Conservation (phyloP, 2,797 vertebrate species). For the Siniperca undulata region DNA sequence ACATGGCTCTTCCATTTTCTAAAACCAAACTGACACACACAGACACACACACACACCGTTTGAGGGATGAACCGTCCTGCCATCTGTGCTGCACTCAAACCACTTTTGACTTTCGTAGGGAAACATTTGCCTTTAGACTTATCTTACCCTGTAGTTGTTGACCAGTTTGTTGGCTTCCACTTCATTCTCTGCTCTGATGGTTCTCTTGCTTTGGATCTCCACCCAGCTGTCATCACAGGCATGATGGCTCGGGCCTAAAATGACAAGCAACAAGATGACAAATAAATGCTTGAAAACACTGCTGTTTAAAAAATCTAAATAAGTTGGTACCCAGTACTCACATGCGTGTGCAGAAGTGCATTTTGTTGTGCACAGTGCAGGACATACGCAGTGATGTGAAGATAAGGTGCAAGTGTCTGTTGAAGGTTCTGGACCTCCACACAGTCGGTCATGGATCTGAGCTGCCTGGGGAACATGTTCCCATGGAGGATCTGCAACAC, state of each 20-base stretch:
- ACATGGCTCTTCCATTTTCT: constrained; percentile 96
- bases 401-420: constrained; percentile 54
- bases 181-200: constrained; percentile 87
- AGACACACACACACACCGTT: constrained; percentile 1
- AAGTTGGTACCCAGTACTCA: constrained; percentile 44
- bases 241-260: constrained; percentile 73
- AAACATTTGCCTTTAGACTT: not conserved
- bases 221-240: constrained; percentile 80
- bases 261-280: constrained; percentile 2
- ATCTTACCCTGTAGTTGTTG: constrained; percentile 90
- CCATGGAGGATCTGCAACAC: constrained; percentile 76
- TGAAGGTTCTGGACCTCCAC: constrained; percentile 56
- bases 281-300: not conserved
- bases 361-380: constrained; percentile 63
- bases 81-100: constrained; percentile 1
- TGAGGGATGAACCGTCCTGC: not conserved
- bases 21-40: constrained; percentile 89
- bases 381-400: constrained; percentile 64
- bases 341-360: constrained; percentile 71
- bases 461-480: constrained; percentile 55
- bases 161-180: constrained; percentile 91
- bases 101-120: not conserved
- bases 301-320: not conserved
- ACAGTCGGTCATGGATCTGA: constrained; percentile 71
- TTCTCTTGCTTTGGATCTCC: constrained; percentile 85